A percentile compares a stretch with the other conserved stretches of the same genome.
Conservation (phyloP, 2,113 vertebrate species). For the Zosterops hypoxanthus region DNA sequence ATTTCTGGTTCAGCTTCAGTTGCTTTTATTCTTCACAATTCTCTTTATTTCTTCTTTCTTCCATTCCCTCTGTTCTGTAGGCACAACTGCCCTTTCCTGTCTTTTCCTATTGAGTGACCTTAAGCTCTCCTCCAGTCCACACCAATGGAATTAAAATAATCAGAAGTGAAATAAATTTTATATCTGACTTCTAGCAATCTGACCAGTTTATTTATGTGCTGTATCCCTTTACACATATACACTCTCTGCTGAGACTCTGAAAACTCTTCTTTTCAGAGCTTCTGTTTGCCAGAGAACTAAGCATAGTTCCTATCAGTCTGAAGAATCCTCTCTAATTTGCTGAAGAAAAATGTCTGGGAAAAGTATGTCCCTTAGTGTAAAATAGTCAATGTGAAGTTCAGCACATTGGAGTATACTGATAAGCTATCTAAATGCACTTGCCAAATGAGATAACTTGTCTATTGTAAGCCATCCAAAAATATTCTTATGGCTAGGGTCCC, state of each 20-base stretch:
- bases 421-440: constrained; percentile 13
- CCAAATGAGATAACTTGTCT: constrained; percentile 19
- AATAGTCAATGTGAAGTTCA: background rate
- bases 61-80: background rate
- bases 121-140: background rate
- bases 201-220: background rate
- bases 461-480: constrained; percentile 33
- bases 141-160: background rate
- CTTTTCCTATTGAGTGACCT: background rate
- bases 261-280: background rate
- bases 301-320: background rate
- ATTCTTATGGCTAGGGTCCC: background rate
- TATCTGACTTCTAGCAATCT: background rate
- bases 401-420: background rate
- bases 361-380: background rate
- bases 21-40: background rate
- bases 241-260: background rate
- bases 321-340: background rate
- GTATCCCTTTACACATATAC: background rate
- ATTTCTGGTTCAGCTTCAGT: background rate
- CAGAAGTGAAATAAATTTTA: background rate
- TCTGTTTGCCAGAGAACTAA: background rate
- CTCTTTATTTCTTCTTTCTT: background rate
- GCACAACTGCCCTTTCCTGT: background rate
- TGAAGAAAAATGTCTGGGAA: background rate